Percentiles rank a stretch among this genome's conserved stretches.
Evolutionary conservation across 2,113 vertebrate genomes (phyloP).

Genomic region (Lepidiolamprologus cunningtoni): DNA sequence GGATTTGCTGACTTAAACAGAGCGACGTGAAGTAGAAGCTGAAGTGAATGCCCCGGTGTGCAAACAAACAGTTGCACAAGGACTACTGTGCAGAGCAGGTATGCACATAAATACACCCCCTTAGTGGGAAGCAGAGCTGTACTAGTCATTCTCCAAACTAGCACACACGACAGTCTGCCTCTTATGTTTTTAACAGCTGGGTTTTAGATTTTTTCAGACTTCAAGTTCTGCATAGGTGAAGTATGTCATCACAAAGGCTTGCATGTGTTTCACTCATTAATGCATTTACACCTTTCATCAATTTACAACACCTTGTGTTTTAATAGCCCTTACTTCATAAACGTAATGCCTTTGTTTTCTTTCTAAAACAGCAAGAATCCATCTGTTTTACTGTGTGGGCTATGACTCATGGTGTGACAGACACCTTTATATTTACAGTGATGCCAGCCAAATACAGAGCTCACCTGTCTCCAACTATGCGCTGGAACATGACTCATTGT

Average conservation of each 20-base stretch:
- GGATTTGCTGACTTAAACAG: neutral
- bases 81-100: neutral
- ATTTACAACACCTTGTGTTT: neutral
- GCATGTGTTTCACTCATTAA: conserved; percentile 11
- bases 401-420: conserved; percentile 2
- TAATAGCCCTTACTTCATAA: neutral
- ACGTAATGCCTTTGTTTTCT: conserved; percentile 8
- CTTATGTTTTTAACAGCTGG: neutral
- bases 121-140: conserved; percentile 1
- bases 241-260: neutral
- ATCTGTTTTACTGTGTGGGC: conserved; percentile 1
- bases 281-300: neutral
- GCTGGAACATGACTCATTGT: conserved; percentile 58
- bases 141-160: neutral
- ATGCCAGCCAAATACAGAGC: neutral
- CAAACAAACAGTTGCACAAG: conserved; percentile 30
- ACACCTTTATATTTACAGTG: conserved; percentile 9
- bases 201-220: neutral
- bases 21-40: neutral
- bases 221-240: neutral
- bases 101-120: conserved; percentile 19
- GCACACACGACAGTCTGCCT: neutral
- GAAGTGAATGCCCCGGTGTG: neutral
- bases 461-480: conserved; percentile 25
- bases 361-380: conserved; percentile 30